Evolutionary conservation across 2,888 invertebrate species (phyloP).

Genomic region (Phoenoteleia sp.): DNA sequence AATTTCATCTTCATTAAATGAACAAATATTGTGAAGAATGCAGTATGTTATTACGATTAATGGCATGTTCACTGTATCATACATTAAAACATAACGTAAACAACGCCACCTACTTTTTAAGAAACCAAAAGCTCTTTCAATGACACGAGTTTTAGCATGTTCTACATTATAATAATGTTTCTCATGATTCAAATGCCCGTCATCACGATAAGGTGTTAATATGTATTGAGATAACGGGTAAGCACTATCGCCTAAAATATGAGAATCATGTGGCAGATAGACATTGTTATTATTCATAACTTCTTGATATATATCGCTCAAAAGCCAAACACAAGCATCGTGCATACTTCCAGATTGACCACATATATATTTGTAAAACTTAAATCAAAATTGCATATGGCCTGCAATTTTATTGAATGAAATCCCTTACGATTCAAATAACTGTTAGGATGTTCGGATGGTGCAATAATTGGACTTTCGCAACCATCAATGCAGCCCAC

Average conservation of each 20-base stretch:
- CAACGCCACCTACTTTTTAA: background rate
- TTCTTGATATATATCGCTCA: background rate
- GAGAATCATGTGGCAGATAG: background rate
- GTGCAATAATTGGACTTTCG: background rate
- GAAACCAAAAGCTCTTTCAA: background rate
- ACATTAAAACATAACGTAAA: background rate
- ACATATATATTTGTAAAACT: conserved; percentile 1
- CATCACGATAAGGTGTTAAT: background rate
- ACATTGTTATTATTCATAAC: background rate
- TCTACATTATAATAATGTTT: background rate
- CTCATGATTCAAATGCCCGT: background rate
- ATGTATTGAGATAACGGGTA: background rate
- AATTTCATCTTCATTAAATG: background rate
- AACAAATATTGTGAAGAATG: conserved; percentile 2
- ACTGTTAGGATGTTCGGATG: background rate
- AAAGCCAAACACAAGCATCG: conserved; percentile 12
- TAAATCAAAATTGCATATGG: background rate
- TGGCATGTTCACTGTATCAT: background rate
- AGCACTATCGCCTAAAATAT: background rate
- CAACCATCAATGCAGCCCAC: background rate
- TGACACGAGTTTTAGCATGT: background rate
- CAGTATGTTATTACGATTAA: background rate
- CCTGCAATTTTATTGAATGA: conserved; percentile 10
- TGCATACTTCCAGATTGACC: conserved; percentile 33
- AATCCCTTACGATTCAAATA: background rate